These are phyloP conservation scores for Turritopsis rubra DNA, from an alignment of 30 jellyfish, hydroid and myxozoan species.

Conservation along the genomic window DNA sequence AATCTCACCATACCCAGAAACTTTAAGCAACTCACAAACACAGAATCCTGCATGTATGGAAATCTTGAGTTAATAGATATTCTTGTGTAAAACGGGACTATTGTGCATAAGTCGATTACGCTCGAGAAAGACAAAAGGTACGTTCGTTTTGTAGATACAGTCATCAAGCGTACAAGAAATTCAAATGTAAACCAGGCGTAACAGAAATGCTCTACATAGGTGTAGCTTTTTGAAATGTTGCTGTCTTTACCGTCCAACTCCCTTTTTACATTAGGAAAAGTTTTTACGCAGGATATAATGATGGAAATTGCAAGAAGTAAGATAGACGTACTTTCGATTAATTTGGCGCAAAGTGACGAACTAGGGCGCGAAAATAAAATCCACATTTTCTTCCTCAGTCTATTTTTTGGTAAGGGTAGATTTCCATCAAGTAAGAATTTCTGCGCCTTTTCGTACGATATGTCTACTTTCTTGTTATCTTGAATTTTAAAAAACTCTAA, in stretches of 20 bases:
- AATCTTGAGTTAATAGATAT: slow-evolving; percentile 29
- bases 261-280: slow-evolving; percentile 27
- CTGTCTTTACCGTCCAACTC: not conserved
- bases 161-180: slow-evolving; percentile 24
- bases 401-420: slow-evolving; percentile 30
- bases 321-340: slow-evolving; percentile 27
- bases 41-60: not conserved
- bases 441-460: slow-evolving; percentile 56
- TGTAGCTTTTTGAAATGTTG: not conserved
- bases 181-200: slow-evolving; percentile 70
- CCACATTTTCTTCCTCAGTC: slow-evolving; percentile 37
- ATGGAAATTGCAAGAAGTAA: slow-evolving; percentile 32
- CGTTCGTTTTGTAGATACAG: slow-evolving; percentile 13
- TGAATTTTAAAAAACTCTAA: slow-evolving; percentile 57
- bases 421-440: slow-evolving; percentile 45
- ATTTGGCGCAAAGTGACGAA: slow-evolving; percentile 37
- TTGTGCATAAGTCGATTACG: slow-evolving; percentile 51
- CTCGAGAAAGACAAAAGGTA: slow-evolving; percentile 45
- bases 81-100: slow-evolving; percentile 60
- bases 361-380: slow-evolving; percentile 28
- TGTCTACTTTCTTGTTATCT: slow-evolving; percentile 23
- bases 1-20: slow-evolving; percentile 48
- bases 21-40: slow-evolving; percentile 28
- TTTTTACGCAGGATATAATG: slow-evolving; percentile 43
- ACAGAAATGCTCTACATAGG: slow-evolving; percentile 37